A percentile compares a stretch with the other conserved stretches of the same genome.
phyloP scores from a whole-genome alignment of 2,797 vertebrate genomes.

The Varecia variegata region DNA sequence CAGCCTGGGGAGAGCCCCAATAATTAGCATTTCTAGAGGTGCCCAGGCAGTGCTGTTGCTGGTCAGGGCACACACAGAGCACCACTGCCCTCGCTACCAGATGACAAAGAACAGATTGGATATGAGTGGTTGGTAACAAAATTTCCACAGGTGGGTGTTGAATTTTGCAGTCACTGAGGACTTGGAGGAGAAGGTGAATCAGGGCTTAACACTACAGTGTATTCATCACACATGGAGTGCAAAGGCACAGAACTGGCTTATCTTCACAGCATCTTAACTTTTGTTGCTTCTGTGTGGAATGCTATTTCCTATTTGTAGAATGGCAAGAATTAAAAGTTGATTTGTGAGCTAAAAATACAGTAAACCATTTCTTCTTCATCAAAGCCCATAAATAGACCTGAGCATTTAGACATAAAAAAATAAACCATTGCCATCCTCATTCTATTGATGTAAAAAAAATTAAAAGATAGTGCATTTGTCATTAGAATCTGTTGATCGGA shows the following conservation, averaged over 20 bases:
- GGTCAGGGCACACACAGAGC: fast-evolving
- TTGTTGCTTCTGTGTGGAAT: background rate
- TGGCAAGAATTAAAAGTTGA: background rate
- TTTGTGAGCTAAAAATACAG: background rate
- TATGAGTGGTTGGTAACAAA: background rate
- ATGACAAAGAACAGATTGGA: background rate
- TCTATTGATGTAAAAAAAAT: background rate
- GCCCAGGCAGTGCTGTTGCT: background rate
- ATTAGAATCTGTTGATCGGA: background rate
- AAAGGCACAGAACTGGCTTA: background rate
- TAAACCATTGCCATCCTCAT: background rate
- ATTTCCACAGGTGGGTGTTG: background rate
- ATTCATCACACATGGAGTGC: background rate
- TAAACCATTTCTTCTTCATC: background rate
- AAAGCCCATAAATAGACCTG: background rate
- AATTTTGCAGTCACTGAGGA: background rate
- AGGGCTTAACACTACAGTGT: background rate
- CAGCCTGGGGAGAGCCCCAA: background rate
- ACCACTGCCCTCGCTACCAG: background rate
- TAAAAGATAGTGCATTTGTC: background rate
- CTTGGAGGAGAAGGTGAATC: background rate
- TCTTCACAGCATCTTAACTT: background rate
- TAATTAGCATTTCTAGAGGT: background rate
- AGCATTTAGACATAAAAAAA: background rate
- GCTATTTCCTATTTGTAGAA: background rate